phyloP scores from a whole-genome alignment of 2,888 invertebrate genomes.

The Rapana venosa region DNA sequence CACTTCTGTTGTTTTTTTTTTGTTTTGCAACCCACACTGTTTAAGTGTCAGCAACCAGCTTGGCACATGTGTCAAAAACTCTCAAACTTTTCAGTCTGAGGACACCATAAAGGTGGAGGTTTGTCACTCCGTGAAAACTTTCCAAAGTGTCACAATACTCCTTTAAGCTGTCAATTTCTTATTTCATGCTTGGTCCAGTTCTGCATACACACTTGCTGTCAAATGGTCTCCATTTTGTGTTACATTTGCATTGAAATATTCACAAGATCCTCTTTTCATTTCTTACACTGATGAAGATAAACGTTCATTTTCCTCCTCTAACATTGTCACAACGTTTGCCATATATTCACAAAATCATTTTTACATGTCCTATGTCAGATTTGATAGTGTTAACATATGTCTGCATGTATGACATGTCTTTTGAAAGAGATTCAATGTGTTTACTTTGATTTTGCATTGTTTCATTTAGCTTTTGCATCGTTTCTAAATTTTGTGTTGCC shows the following conservation, averaged over 20 bases:
- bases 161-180: neutral
- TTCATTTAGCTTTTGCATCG: neutral
- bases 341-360: neutral
- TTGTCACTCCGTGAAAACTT: neutral
- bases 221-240: neutral
- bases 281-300: neutral
- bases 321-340: neutral
- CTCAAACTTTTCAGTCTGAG: neutral
- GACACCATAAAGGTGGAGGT: constrained; percentile 3
- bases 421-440: neutral
- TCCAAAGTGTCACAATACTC: neutral
- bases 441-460: neutral
- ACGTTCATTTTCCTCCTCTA: neutral
- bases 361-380: neutral
- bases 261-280: neutral
- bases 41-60: neutral
- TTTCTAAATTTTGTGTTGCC: neutral
- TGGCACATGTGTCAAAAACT: neutral
- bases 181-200: neutral
- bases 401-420: neutral
- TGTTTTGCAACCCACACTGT: neutral
- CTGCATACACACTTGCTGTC: neutral
- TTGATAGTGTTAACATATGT: neutral
- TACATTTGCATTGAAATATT: neutral
- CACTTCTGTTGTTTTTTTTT: neutral